Base-by-base conservation (phyloP, 2,888 invertebrate genomes). In the Cyaniris semiargus region DNA sequence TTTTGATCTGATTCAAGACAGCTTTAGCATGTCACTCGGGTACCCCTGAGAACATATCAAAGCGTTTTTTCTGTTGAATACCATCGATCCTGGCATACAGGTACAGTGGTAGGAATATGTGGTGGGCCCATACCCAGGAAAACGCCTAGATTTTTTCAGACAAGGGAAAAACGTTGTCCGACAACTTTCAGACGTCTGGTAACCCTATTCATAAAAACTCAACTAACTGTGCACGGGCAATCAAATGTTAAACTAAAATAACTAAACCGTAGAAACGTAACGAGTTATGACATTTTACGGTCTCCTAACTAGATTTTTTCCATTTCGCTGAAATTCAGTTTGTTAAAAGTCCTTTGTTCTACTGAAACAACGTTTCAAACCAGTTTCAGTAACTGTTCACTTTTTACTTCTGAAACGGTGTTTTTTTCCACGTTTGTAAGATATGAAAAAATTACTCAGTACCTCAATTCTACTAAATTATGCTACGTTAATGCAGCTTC, bases 171-270 rank as follows among this genome's bases (percentile, higher is more conserved):
- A 60, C 10, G 6, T 0, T 31, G 3, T 66, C 27, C 66, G 0
- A 18, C 15, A 5, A 27, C 0, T 0, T 31, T 15, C 27, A 3
- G 6, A 5, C 27, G 15, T 27, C 66, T 66, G 66, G 66, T 31
- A 15, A 66, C 66, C 2, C 27, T 15, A 66, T 27, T 53, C 74
- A 27, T 48, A 74, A 74, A 74, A 74, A 74, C 74, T 53, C 74
- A 74, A 74, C 74, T 74, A 48, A 48, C 74, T 48, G 74, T 74
- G 74, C 48, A 23, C 23, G 21, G 74, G 27, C 74, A 74, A 74
- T 74, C 74, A 27, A 74, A 74, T 74, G 44, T 74, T 74, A 27
- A 53, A 74, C 74, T 74, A 74, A 74, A 74, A 74, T 66, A 66
- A 66, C 66, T 66, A 74, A 23, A 23, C 23, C 74, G 48, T 23